phyloP scores from a whole-genome alignment of 2,888 invertebrate species.

The Rotaria magnacalcarata region DNA sequence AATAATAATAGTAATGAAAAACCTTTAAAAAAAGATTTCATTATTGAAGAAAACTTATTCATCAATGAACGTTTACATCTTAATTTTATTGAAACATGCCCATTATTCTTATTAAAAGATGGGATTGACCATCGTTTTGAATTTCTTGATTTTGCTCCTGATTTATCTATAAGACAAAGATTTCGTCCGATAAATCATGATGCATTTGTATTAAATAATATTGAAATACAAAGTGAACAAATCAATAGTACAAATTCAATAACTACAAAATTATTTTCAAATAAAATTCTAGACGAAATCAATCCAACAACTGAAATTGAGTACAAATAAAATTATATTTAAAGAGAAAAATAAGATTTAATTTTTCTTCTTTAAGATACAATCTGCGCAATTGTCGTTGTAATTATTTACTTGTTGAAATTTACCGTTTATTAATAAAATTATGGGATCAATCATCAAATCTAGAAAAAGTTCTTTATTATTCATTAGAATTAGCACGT shows the following conservation, averaged over 20 bases:
- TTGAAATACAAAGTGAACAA: not conserved
- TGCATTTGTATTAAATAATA: not conserved
- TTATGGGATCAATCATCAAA: slow-evolving; percentile 6
- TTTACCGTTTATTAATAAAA: slow-evolving; percentile 13
- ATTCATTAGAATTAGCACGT: slow-evolving; percentile 35
- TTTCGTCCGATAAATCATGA: not conserved
- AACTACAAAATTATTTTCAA: not conserved
- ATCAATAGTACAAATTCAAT: too few relatives aligned
- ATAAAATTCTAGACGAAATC: not conserved
- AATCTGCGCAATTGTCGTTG: slow-evolving; percentile 21
- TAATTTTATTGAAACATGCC: slow-evolving; percentile 8
- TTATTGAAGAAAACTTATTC: not conserved
- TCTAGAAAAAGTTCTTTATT: slow-evolving; percentile 17
- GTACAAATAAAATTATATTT: not conserved
- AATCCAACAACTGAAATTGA: not conserved
- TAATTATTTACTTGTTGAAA: slow-evolving; percentile 16
- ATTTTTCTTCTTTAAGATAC: not conserved
- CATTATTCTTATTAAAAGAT: slow-evolving; percentile 23
- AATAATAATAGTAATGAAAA: not conserved
- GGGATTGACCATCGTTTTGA: slow-evolving; percentile 25
- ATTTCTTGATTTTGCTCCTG: slow-evolving; percentile 27
- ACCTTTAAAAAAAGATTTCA: not conserved
- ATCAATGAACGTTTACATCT: not conserved
- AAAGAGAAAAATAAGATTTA: not conserved
- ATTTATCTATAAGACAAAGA: not conserved